These are phyloP conservation scores for Nomada goodeniana DNA, from an alignment of 2,888 invertebrate species.

Conservation along the genomic window DNA sequence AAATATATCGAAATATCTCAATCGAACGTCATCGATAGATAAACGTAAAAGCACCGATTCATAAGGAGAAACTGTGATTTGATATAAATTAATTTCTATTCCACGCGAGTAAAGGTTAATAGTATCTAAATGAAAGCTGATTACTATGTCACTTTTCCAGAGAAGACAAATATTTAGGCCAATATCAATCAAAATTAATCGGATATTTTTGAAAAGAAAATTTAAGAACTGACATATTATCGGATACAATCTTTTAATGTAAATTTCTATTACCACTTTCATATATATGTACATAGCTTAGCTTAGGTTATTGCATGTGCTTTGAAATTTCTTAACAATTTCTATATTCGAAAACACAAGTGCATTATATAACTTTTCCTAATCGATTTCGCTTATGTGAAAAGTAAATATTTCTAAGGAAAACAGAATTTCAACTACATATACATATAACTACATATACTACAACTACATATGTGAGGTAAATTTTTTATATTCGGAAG, in stretches of 20 bases:
- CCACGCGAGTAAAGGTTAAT: slow-evolving; percentile 32
- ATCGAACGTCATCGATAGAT: neutral
- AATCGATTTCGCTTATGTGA: neutral
- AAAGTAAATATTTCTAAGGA: neutral
- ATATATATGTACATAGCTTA: slow-evolving; percentile 28
- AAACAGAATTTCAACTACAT: slow-evolving; percentile 1
- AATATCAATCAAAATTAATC: slow-evolving; percentile 9
- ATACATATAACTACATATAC: neutral
- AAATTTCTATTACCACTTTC: neutral
- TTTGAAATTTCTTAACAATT: slow-evolving; percentile 37
- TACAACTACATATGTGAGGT: neutral
- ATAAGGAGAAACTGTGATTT: neutral
- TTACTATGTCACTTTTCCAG: slow-evolving; percentile 48
- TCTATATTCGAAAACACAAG: neutral
- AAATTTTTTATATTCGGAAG: slow-evolving; percentile 2
- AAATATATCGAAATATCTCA: slow-evolving; percentile 1
- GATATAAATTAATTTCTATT: slow-evolving; percentile 25
- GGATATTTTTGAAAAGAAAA: slow-evolving; percentile 20
- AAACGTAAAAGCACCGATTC: neutral
- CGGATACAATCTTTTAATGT: neutral
- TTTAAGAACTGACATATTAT: slow-evolving; percentile 21
- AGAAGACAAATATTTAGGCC: slow-evolving; percentile 8
- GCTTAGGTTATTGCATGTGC: slow-evolving; percentile 37
- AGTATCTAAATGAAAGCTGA: slow-evolving; percentile 16
- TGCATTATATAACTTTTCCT: slow-evolving; percentile 36